Percentiles rank a stretch among this genome's conserved stretches.
Evolutionary conservation across 2,888 invertebrate genomes (phyloP).

Genomic region (Melanostoma scalare): DNA sequence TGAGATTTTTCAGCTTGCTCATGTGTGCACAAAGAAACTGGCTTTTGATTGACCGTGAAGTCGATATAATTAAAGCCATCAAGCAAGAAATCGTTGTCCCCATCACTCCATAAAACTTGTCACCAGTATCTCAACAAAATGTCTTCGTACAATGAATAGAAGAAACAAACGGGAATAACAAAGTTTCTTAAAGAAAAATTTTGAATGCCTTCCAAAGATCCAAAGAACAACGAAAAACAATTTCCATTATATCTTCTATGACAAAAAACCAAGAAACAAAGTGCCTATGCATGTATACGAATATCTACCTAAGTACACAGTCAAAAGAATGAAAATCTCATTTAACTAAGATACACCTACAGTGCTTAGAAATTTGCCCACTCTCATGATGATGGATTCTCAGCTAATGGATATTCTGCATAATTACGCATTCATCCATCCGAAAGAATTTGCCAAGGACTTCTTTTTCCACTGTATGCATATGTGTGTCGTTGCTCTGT

Average conservation of each 20-base stretch:
- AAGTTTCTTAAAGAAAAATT: constrained; percentile 1
- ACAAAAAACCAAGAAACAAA: constrained; percentile 1
- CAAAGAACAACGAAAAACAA: constrained; percentile 46
- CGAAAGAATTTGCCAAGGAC: constrained; percentile 60
- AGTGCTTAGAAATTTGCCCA: constrained; percentile 2
- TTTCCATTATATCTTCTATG: constrained; percentile 49
- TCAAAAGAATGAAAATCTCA: constrained; percentile 60
- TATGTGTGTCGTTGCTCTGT: constrained; percentile 32
- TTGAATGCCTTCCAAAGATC: constrained; percentile 5
- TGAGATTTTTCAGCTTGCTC: too few relatives aligned
- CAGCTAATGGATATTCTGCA: constrained; percentile 71
- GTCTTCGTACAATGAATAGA: not conserved
- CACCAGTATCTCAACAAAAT: constrained; percentile 20
- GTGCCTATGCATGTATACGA: too few relatives aligned
- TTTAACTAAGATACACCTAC: constrained; percentile 59
- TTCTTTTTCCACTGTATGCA: not conserved
- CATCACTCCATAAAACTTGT: constrained; percentile 17
- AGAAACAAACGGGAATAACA: not conserved
- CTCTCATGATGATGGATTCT: constrained; percentile 45
- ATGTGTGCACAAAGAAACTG: too few relatives aligned
- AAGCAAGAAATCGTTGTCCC: not conserved
- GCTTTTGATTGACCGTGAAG: too few relatives aligned
- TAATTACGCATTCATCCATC: constrained; percentile 67
- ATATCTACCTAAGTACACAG: constrained; percentile 10
- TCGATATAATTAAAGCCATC: too few relatives aligned